Conservation (phyloP, 64 coral and sea anemone genomes). For the Montipora efflorescens region DNA sequence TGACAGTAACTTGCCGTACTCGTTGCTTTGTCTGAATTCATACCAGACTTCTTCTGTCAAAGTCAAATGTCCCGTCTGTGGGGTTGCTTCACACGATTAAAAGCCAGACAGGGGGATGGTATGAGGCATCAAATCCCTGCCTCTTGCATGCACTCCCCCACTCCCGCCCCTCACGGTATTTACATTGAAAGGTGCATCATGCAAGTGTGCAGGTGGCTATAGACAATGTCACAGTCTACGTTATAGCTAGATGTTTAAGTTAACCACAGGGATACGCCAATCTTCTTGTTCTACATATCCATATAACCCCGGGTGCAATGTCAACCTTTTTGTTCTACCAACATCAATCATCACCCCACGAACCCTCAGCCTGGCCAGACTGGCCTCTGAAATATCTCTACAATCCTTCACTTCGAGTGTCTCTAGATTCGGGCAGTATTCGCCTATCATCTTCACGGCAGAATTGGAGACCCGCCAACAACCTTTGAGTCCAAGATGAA, state of each 20-base stretch:
- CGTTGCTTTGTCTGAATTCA: no score
- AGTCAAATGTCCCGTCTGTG: no score
- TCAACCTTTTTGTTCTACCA: conserved; percentile 23
- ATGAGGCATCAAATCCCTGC: no score
- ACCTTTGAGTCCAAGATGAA: conserved; percentile 75
- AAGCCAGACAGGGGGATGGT: no score
- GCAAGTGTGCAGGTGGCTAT: no score
- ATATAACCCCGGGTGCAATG: not conserved
- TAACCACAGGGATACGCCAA: conserved; percentile 51
- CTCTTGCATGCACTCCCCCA: no score
- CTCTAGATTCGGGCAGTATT: conserved; percentile 78
- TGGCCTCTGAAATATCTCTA: conserved; percentile 88
- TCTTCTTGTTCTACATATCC: conserved; percentile 6
- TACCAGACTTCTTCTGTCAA: no score
- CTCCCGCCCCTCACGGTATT: no score
- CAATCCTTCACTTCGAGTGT: conserved; percentile 91
- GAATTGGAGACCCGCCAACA: conserved; percentile 91
- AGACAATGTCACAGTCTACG: not conserved
- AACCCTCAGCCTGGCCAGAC: conserved; percentile 72
- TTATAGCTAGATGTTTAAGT: conserved; percentile 49
- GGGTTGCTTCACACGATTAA: no score
- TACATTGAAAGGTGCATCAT: no score
- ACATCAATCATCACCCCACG: conserved; percentile 88
- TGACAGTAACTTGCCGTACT: no score
- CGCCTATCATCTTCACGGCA: conserved; percentile 79